Conservation (phyloP, 2,113 vertebrate genomes). For the Isichthys henryi region DNA sequence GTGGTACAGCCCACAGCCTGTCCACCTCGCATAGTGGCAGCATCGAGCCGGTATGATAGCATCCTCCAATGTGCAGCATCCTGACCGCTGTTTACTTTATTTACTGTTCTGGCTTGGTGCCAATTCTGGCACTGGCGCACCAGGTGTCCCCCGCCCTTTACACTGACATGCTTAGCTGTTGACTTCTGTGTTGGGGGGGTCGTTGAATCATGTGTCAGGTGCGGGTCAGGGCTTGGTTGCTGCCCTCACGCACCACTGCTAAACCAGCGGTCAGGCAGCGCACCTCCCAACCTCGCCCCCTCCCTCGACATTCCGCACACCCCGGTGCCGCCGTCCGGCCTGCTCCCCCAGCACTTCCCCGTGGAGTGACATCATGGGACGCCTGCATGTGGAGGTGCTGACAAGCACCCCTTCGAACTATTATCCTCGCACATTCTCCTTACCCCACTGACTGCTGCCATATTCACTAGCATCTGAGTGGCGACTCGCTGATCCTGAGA, state of each 20-base stretch:
- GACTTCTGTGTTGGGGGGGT: neutral
- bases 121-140: constrained; percentile 29
- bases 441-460: neutral
- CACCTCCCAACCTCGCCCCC: neutral
- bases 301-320: neutral
- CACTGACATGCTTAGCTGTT: neutral
- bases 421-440: neutral
- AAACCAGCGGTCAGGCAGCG: neutral
- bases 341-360: neutral
- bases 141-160: neutral
- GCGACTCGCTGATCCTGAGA: neutral
- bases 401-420: neutral
- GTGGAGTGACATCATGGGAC: neutral
- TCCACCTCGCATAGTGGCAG: neutral
- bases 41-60: neutral
- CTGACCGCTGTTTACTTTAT: constrained; percentile 22
- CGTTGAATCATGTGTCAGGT: neutral
- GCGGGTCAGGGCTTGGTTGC: neutral
- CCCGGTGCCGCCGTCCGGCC: neutral
- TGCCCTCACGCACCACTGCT: neutral
- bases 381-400: neutral
- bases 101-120: constrained; percentile 20
- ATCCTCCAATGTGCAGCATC: constrained; percentile 15
- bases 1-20: neutral
- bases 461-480: neutral